phyloP scores from a whole-genome alignment of 2,888 invertebrate species.

The Xiphydria camelus region DNA sequence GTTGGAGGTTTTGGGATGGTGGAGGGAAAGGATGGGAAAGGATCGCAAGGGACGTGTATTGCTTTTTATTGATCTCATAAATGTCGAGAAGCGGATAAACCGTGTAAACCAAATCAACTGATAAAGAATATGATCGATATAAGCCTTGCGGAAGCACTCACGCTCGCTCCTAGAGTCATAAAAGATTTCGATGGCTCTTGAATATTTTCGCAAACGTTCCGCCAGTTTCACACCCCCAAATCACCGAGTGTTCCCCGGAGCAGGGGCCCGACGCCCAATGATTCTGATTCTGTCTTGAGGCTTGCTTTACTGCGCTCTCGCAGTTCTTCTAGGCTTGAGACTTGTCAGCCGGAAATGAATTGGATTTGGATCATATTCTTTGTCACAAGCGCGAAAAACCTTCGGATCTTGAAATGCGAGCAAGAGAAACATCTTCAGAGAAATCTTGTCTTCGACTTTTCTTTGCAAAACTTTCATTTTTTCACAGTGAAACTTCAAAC shows the following conservation, averaged over 20 bases:
- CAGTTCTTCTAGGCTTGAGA: slow-evolving; percentile 45
- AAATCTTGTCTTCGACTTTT: slow-evolving; percentile 54
- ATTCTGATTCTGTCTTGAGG: slow-evolving; percentile 41
- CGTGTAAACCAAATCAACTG: slow-evolving; percentile 34
- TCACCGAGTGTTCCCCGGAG: slow-evolving; percentile 39
- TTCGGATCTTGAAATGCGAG: slow-evolving; percentile 52
- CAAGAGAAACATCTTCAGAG: slow-evolving; percentile 52
- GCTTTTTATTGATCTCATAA: slow-evolving; percentile 16
- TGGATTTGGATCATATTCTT: slow-evolving; percentile 57
- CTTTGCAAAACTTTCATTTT: slow-evolving; percentile 52
- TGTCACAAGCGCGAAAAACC: slow-evolving; percentile 56
- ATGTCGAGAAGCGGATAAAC: slow-evolving; percentile 11
- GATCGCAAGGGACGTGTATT: slow-evolving; percentile 7
- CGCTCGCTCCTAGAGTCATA: slow-evolving; percentile 37
- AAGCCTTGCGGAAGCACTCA: slow-evolving; percentile 41
- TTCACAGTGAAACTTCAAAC: slow-evolving; percentile 57
- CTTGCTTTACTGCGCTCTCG: slow-evolving; percentile 43
- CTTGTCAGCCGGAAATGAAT: slow-evolving; percentile 53
- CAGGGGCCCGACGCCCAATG: slow-evolving; percentile 43
- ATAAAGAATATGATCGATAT: slow-evolving; percentile 57
- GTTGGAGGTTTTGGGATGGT: slow-evolving; percentile 50
- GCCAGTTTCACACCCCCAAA: slow-evolving; percentile 43
- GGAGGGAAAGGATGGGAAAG: slow-evolving; percentile 40
- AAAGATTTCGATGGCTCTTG: slow-evolving; percentile 42
- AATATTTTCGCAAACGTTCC: slow-evolving; percentile 41